These are phyloP conservation scores for Myotis myotis DNA, from an alignment of 2,797 vertebrate genomes.

Conservation along the genomic window DNA sequence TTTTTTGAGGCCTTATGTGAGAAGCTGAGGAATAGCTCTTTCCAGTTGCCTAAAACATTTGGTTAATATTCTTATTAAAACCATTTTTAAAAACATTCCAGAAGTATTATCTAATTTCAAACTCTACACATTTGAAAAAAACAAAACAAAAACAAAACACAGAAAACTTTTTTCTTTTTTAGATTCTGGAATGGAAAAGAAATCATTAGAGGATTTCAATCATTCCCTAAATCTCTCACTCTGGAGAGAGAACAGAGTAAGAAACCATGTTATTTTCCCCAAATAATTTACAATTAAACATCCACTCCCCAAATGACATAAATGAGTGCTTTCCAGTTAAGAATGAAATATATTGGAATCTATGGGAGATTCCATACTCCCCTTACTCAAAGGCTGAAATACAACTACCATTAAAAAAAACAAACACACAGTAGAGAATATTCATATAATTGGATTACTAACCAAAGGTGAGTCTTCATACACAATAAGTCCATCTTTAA, in stretches of 20 bases:
- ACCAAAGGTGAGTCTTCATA: conserved; percentile 99
- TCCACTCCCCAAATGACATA: neutral
- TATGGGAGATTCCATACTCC: neutral
- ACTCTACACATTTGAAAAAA: neutral
- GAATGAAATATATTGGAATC: neutral
- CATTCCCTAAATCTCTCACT: conserved; percentile 28
- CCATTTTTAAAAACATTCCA: neutral
- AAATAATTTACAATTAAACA: conserved; percentile 25
- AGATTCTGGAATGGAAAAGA: neutral
- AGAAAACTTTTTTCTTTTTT: neutral
- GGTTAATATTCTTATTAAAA: conserved; percentile 9
- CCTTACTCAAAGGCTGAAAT: neutral
- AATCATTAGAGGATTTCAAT: neutral
- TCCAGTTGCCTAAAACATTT: neutral
- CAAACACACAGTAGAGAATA: neutral
- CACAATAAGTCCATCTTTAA: conserved; percentile 93
- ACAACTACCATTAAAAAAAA: conserved; percentile 33
- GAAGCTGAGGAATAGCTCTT: neutral
- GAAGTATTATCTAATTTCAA: conserved; percentile 38
- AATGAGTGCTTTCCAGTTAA: conserved; percentile 3
- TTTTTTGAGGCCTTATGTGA: neutral
- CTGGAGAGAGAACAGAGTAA: neutral
- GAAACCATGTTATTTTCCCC: neutral
- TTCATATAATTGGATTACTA: conserved; percentile 80
- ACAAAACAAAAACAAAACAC: neutral